These are phyloP conservation scores for Brenthis ino DNA, from an alignment of 2,888 invertebrate genomes.

Conservation along the genomic window DNA sequence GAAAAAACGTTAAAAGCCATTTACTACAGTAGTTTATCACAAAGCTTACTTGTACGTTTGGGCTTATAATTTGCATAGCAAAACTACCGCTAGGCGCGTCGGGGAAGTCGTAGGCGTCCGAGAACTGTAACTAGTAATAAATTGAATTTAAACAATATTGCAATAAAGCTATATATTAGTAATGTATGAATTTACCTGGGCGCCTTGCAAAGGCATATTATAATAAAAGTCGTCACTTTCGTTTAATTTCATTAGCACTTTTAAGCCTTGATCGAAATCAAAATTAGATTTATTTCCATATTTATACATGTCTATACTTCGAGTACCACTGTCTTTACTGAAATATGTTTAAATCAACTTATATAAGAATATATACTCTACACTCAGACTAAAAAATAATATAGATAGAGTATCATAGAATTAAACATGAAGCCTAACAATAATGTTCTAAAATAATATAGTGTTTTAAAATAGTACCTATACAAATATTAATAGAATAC, in stretches of 20 bases:
- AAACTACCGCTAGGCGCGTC: conserved; percentile 82
- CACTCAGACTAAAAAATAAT: too few relatives aligned
- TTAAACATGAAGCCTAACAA: too few relatives aligned
- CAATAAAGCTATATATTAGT: background rate
- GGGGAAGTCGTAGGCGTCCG: conserved; percentile 81
- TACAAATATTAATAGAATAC: too few relatives aligned
- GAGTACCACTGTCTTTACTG: conserved; percentile 47
- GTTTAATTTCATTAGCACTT: conserved; percentile 62
- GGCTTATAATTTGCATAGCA: conserved; percentile 70
- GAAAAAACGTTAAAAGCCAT: too few relatives aligned
- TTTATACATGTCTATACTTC: conserved; percentile 64
- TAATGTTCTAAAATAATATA: too few relatives aligned
- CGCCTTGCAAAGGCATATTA: conserved; percentile 72
- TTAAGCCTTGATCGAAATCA: conserved; percentile 71
- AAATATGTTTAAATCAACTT: background rate
- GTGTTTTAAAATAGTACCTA: too few relatives aligned
- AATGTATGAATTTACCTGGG: conserved; percentile 60
- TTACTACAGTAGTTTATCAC: too few relatives aligned
- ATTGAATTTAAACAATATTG: background rate
- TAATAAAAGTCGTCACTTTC: conserved; percentile 78
- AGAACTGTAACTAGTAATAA: conserved; percentile 73
- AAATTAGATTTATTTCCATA: conserved; percentile 72
- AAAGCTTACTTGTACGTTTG: conserved; percentile 60
- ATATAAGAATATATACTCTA: background rate
- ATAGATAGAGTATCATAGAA: too few relatives aligned